These are phyloP conservation scores for Yponomeuta plumbellus DNA, from an alignment of 2,888 invertebrate species.

Conservation along the genomic window DNA sequence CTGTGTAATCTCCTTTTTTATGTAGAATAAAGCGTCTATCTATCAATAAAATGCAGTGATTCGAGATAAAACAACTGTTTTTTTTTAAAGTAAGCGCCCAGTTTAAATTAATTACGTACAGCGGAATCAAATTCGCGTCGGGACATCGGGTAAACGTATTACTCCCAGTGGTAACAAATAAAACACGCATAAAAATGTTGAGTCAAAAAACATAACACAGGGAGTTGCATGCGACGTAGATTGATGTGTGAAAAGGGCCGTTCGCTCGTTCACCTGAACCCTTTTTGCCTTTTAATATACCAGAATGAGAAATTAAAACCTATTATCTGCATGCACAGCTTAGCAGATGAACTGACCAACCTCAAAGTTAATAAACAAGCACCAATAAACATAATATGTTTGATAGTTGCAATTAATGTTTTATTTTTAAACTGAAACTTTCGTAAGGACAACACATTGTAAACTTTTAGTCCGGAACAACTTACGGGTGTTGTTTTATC, in stretches of 20 bases:
- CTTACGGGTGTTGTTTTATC: too few species aligned
- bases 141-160: constrained; percentile 34
- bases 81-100: constrained; percentile 9
- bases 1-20: too few species aligned
- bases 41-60: too few species aligned
- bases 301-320: constrained; percentile 2
- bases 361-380: neutral
- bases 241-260: constrained; percentile 34
- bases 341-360: neutral
- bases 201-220: constrained; percentile 37
- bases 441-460: too few species aligned
- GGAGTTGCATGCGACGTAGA: constrained; percentile 41
- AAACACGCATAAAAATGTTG: constrained; percentile 34
- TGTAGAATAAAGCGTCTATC: too few species aligned
- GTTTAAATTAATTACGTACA: constrained; percentile 11
- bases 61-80: constrained; percentile 12
- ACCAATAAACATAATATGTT: too few species aligned
- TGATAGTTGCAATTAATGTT: too few species aligned
- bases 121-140: constrained; percentile 28
- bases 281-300: neutral
- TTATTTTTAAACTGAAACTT: too few species aligned
- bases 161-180: constrained; percentile 34
- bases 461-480: too few species aligned
- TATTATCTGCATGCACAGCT: neutral
- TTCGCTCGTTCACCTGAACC: constrained; percentile 9